Evolutionary conservation across 2,888 invertebrate species (phyloP).

Genomic region (Tetrapedia diversipes): DNA sequence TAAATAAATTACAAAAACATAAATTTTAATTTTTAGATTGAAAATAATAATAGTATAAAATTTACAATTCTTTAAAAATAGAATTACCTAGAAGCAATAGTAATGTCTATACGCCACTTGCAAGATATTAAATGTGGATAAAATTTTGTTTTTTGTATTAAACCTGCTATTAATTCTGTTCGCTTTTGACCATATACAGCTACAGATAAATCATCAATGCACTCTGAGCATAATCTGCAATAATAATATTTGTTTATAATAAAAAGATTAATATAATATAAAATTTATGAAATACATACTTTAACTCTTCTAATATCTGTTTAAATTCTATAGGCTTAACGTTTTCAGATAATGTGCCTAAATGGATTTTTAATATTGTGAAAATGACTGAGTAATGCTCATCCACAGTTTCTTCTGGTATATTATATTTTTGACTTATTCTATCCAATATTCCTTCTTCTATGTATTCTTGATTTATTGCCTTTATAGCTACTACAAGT

Average conservation of each 20-base stretch:
- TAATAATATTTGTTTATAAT: background rate
- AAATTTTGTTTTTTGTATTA: constrained; percentile 81
- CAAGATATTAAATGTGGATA: constrained; percentile 81
- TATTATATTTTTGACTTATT: constrained; percentile 77
- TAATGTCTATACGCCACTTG: constrained; percentile 84
- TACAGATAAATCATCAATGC: constrained; percentile 84
- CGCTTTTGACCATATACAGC: constrained; percentile 84
- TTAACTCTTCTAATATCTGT: constrained; percentile 83
- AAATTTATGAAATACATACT: constrained; percentile 72
- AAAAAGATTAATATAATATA: background rate
- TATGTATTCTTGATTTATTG: constrained; percentile 78
- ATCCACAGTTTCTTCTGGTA: constrained; percentile 82
- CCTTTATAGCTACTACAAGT: constrained; percentile 77
- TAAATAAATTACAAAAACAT: too few species aligned
- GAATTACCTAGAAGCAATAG: constrained; percentile 83
- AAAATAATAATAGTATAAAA: background rate
- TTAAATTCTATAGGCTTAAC: constrained; percentile 83
- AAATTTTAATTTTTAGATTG: constrained; percentile 1
- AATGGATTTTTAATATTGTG: constrained; percentile 83
- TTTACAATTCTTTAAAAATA: background rate
- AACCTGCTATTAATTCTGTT: constrained; percentile 78
- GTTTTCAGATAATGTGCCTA: constrained; percentile 82
- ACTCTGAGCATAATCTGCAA: constrained; percentile 82
- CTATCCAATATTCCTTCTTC: constrained; percentile 79
- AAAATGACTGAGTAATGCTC: constrained; percentile 84